Conservation (phyloP, 2,113 vertebrate genomes). For the Callospermophilus lateralis region DNA sequence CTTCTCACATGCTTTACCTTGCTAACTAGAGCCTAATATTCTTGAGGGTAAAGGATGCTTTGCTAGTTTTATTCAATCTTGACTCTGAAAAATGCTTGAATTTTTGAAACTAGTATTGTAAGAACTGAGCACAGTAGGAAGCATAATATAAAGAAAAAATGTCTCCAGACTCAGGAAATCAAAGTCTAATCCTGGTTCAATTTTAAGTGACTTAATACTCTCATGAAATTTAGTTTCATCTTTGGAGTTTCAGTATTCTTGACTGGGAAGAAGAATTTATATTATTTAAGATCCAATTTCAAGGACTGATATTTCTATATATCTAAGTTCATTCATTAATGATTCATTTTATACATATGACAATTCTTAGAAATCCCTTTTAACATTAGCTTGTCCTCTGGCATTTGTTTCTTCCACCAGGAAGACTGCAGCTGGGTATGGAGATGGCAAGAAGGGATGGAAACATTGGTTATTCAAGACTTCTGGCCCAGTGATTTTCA, state of each 20-base stretch:
- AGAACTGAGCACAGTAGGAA: not conserved
- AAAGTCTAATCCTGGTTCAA: not conserved
- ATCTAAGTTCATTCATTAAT: not conserved
- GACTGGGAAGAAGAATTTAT: not conserved
- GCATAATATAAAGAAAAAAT: not conserved
- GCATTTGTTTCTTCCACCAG: not conserved
- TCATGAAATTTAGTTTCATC: slow-evolving; percentile 9
- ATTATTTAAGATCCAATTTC: not conserved
- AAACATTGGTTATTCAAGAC: not conserved
- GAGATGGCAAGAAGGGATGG: not conserved
- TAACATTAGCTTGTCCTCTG: not conserved
- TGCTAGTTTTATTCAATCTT: slow-evolving; percentile 4
- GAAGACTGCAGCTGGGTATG: not conserved
- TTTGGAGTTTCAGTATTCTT: not conserved
- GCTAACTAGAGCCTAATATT: not conserved
- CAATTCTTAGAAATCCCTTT: not conserved
- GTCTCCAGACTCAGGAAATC: not conserved
- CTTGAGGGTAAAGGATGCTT: not conserved
- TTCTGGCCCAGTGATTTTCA: not conserved
- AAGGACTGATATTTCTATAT: not conserved
- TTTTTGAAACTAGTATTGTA: not conserved
- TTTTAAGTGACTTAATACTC: not conserved
- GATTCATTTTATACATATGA: not conserved
- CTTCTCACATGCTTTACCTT: not conserved
- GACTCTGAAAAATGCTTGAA: not conserved